A percentile compares a stretch with the other conserved stretches of the same genome.
Conservation (phyloP, 2,888 invertebrate species). For the Eurytoma californica region DNA sequence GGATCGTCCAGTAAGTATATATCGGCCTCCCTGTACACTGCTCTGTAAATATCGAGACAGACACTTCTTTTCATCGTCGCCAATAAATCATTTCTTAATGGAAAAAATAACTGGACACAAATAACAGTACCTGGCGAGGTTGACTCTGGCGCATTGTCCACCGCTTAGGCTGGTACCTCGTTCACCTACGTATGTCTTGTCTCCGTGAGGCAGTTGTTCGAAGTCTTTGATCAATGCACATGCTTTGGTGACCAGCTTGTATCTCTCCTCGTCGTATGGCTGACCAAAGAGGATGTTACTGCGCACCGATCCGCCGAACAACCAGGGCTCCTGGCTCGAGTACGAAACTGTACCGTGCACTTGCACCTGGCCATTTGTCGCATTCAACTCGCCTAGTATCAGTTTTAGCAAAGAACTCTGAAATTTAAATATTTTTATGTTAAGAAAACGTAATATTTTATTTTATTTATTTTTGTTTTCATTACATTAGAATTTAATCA, state of each 20-base stretch:
- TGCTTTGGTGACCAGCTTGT: constrained; percentile 78
- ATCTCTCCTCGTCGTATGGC: constrained; percentile 79
- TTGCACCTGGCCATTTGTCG: constrained; percentile 78
- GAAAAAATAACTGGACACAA: neutral
- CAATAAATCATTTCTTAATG: neutral
- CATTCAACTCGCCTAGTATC: constrained; percentile 84
- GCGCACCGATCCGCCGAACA: constrained; percentile 84
- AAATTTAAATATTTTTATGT: neutral
- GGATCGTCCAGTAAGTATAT: constrained; percentile 89
- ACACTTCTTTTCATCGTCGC: neutral
- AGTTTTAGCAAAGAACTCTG: constrained; percentile 82
- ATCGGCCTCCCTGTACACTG: constrained; percentile 86
- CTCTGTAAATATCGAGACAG: constrained; percentile 72
- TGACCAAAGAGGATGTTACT: constrained; percentile 92
- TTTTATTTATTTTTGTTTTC: no score
- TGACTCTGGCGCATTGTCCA: constrained; percentile 88
- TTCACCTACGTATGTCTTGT: constrained; percentile 86
- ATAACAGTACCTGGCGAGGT: constrained; percentile 78
- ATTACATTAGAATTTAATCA: neutral
- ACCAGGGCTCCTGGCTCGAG: constrained; percentile 91
- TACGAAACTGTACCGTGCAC: constrained; percentile 84
- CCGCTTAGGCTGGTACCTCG: constrained; percentile 86
- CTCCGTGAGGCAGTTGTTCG: constrained; percentile 82
- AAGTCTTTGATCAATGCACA: constrained; percentile 83
- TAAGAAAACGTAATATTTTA: no score